Base-by-base conservation (phyloP, 2,113 vertebrate species). In the Calyptomena viridis region DNA sequence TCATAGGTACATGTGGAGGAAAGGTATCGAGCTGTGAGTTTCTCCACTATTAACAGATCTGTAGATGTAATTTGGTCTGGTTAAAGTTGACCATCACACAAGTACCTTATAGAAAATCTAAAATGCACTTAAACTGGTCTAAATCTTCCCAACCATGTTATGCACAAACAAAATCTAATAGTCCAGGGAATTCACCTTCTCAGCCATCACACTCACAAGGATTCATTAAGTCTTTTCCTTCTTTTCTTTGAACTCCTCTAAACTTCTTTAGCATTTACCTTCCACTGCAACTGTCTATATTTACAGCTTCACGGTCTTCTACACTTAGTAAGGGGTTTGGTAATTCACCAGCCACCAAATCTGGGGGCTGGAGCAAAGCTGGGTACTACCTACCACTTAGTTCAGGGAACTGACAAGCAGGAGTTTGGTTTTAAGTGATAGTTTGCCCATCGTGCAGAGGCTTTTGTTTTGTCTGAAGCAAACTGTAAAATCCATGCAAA, bases 321-420 rank as follows among this genome's bases (percentile, higher is more conserved):
- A 18, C 31, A 40, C 33, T 76, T 93, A 94, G 39, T 76, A 84
- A 90, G 40, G 25, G 23, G 53, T 89, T 92, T 60, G 28, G 55
- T 76, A 86, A 37, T 68, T 94, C 94, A 85, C 84, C 90, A 95
- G 86, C 78, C 62, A 49, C 35, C 74, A 89, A 56, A 92, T 28
- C 23, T 93, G 46, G 49, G 74, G 89, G 80, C 92, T 95, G 67
- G 76, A 90, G 8, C 75, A 92, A 92, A 96, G 81, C 94, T 90
- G 66, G 39, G 78, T 97, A 87, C 94, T 95, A 93, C 31, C 59
- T 82, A 67, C 63, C 85, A 92, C 83, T 12, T 49, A 60, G 56
- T 58, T 87, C 72, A 95, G 68, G 47, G 64, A 97, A 94, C 69
- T 75, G 88, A 89, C 73, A 90, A 68, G 82, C 53, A 87, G 68